A percentile compares a stretch with the other conserved stretches of the same genome.
Conservation (phyloP, 2,888 invertebrate genomes). For the Cantharis rufa region DNA sequence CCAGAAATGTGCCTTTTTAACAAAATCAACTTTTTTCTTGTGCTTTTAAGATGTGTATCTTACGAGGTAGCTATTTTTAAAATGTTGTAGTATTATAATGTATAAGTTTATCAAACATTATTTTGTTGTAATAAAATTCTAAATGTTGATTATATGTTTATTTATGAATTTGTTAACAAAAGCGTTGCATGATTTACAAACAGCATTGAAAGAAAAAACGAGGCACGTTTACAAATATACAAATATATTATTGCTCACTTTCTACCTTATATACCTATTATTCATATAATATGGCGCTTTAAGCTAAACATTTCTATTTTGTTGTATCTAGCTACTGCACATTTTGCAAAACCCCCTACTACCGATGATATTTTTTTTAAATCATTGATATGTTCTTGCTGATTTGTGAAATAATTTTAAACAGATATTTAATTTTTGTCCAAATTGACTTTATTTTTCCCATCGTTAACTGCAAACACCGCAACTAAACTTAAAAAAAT, state of each 20-base stretch:
- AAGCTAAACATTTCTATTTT: slow-evolving; percentile 23
- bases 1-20: slow-evolving; percentile 27
- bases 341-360: slow-evolving; percentile 12
- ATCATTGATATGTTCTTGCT: slow-evolving; percentile 17
- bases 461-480: background rate
- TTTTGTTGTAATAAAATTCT: slow-evolving; percentile 29
- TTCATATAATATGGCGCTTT: slow-evolving; percentile 15
- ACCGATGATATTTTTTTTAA: background rate
- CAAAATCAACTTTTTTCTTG: slow-evolving; percentile 7
- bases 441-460: background rate
- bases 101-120: slow-evolving; percentile 16
- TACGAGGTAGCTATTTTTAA: slow-evolving; percentile 27
- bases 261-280: slow-evolving; percentile 21
- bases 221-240: slow-evolving; percentile 41
- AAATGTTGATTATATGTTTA: slow-evolving; percentile 25
- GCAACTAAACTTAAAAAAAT: slow-evolving; percentile 9
- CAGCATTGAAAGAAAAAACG: slow-evolving; percentile 36
- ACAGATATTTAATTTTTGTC: background rate
- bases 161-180: slow-evolving; percentile 28
- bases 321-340: slow-evolving; percentile 17
- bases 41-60: slow-evolving; percentile 3
- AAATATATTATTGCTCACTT: slow-evolving; percentile 38
- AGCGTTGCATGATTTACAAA: slow-evolving; percentile 28
- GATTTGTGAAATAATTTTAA: background rate
- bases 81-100: slow-evolving; percentile 18